Evolutionary conservation across 1,140 invertebrate species (phyloP).

Genomic region (Solen grandis): DNA sequence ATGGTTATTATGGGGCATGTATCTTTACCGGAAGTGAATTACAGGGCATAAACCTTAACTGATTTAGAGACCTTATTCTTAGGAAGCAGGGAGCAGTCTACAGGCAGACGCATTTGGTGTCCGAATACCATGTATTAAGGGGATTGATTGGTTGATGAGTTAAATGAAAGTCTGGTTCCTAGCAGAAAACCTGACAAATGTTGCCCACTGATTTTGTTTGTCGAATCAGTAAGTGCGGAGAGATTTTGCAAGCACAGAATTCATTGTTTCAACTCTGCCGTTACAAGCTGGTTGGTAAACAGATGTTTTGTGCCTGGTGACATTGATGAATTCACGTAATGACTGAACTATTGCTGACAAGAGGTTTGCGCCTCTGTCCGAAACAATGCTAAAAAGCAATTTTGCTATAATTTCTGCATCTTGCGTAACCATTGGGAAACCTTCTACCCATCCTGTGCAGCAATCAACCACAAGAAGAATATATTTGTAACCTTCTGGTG

Average conservation of each 20-base stretch:
- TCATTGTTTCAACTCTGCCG: conserved; percentile 25
- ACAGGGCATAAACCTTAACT: too few relatives aligned
- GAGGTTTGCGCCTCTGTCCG: too few relatives aligned
- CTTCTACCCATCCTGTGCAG: conserved; percentile 47
- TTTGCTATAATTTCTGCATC: conserved; percentile 28
- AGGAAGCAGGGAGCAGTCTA: too few relatives aligned
- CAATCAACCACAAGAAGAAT: conserved; percentile 56
- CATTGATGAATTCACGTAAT: neutral
- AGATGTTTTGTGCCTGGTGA: conserved; percentile 16
- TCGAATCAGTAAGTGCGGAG: neutral
- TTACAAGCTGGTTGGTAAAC: neutral
- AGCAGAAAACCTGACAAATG: too few relatives aligned
- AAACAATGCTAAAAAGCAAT: conserved; percentile 26
- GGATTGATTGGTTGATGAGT: too few relatives aligned
- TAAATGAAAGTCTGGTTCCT: too few relatives aligned
- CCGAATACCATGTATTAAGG: too few relatives aligned
- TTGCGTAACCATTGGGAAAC: conserved; percentile 20
- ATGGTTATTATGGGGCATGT: too few relatives aligned
- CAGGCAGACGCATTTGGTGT: too few relatives aligned
- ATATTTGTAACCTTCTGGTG: conserved; percentile 44
- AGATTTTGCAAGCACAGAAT: neutral
- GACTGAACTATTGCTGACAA: too few relatives aligned
- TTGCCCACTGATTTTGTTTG: neutral
- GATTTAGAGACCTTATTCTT: too few relatives aligned
- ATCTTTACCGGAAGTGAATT: too few relatives aligned